phyloP scores from a whole-genome alignment of 2,888 invertebrate genomes.

The Tachina grossa region DNA sequence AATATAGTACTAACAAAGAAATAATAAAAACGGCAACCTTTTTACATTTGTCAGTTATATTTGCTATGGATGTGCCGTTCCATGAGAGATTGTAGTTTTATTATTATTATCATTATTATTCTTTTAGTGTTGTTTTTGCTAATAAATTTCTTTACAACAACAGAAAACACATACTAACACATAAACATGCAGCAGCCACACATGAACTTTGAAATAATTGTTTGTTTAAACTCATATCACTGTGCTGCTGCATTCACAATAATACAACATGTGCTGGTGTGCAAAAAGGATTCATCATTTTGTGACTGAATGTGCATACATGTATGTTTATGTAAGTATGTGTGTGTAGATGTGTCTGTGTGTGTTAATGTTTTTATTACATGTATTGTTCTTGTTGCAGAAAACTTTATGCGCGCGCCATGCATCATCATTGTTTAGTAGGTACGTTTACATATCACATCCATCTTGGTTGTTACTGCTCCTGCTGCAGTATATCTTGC shows the following conservation, averaged over 20 bases:
- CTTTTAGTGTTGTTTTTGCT: slow-evolving; percentile 18
- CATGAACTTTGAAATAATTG: background rate
- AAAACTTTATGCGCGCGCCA: slow-evolving; percentile 75
- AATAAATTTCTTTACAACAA: slow-evolving; percentile 25
- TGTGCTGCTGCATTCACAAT: slow-evolving; percentile 41
- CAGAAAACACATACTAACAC: background rate
- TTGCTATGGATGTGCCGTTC: slow-evolving; percentile 36
- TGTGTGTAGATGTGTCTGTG: background rate
- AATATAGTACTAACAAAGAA: slow-evolving; percentile 43
- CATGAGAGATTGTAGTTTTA: slow-evolving; percentile 53
- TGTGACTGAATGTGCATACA: slow-evolving; percentile 35
- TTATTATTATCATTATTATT: slow-evolving; percentile 11
- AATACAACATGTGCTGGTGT: slow-evolving; percentile 35
- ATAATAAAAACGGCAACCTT: slow-evolving; percentile 52
- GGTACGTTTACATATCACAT: slow-evolving; percentile 77
- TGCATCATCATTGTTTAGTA: slow-evolving; percentile 77
- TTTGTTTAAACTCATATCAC: background rate
- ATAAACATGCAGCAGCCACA: slow-evolving; percentile 2
- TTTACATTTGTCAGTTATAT: slow-evolving; percentile 62
- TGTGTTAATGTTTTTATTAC: slow-evolving; percentile 35
- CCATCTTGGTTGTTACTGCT: slow-evolving; percentile 75
- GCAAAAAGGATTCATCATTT: slow-evolving; percentile 62
- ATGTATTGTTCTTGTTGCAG: slow-evolving; percentile 70
- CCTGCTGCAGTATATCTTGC: slow-evolving; percentile 43
- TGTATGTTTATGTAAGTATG: background rate